phyloP scores from a whole-genome alignment of 2,797 vertebrate genomes.

The Rhyacichthys aspro region DNA sequence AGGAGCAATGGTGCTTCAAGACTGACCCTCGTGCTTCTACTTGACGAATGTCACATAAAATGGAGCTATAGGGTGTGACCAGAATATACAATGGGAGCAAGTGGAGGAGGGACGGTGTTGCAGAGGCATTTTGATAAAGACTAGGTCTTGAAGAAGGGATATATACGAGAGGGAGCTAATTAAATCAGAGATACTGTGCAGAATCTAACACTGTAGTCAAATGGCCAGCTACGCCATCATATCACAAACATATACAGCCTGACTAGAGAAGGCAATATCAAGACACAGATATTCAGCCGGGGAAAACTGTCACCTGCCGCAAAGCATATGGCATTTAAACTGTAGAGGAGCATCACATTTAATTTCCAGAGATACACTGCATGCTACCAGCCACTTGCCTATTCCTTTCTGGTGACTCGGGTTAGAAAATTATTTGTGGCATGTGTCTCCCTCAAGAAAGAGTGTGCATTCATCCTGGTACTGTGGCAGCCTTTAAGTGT shows the following conservation, averaged over 20 bases:
- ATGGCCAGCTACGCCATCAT: constrained; percentile 22
- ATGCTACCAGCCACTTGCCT: constrained; percentile 30
- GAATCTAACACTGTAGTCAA: constrained; percentile 38
- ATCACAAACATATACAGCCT: constrained; percentile 30
- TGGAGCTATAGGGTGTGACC: constrained; percentile 42
- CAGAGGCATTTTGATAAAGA: constrained; percentile 24
- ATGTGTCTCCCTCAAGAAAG: constrained; percentile 50
- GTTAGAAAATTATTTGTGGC: constrained; percentile 56
- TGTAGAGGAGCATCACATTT: constrained; percentile 30
- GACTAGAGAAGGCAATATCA: constrained; percentile 21
- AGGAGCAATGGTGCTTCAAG: constrained; percentile 25
- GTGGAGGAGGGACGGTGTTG: constrained; percentile 9
- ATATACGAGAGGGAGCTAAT: constrained; percentile 19
- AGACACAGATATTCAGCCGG: constrained; percentile 32
- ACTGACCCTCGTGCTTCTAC: constrained; percentile 32
- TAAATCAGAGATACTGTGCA: constrained; percentile 33
- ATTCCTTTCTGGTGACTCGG: constrained; percentile 34
- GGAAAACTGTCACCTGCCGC: constrained; percentile 33
- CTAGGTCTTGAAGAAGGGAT: constrained; percentile 21
- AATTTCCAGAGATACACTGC: constrained; percentile 18
- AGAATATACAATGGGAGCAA: constrained; percentile 28
- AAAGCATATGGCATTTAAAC: constrained; percentile 42
- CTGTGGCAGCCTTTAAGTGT: constrained; percentile 32
- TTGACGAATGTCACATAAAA: constrained; percentile 50
- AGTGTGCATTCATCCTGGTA: constrained; percentile 32